Evolutionary conservation across 2,888 invertebrate species (phyloP), one percentile per base, ranked within the genome.

Genomic region (Platerodrilus igneus): DNA sequence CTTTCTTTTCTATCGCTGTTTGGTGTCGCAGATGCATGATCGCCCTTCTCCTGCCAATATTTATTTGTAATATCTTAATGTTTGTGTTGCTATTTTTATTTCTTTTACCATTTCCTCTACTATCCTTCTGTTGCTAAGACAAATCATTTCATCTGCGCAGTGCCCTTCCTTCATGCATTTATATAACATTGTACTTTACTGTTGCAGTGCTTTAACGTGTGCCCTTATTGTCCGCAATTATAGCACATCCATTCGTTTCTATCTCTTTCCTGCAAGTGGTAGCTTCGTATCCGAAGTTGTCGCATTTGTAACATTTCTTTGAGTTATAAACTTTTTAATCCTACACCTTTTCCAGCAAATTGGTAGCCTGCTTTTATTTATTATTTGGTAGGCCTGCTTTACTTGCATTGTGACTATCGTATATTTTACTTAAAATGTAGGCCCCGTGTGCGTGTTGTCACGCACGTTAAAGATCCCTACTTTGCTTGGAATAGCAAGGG

Each of bases 111-210:
- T 8, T 14, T 26, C 26, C 8, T 26, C 26, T 14, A 28, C 17
- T 28, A 17, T 17, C 17, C 17, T 28, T 17, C 6, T 28, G 9
- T 28, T 17, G 13, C 9, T 17, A 3, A 21, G 31, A 14, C 31
- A 31, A 10, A 14, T 14, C 9, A 14, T 21, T 4, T 31, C 19
- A 8, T 21, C 31, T 3, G 31, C 21, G 2, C n/a, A 7, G 11
- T 25, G 25, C 5, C 21, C 31, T 7, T 21, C 31, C 7, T 20
- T 21, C 18, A 17, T 6, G 10, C 31, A 31, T 31, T 14, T 31
- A 10, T n/a, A n/a, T 20, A 15, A 10, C 31, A 31, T 9, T 21
- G 11, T 21, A n/a, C 6, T 7, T 14, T 7, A n/a, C 14, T 31
- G 13, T 1, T 1, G 21, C 21, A 31, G 14, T 31, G 7, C 4